Percentiles rank a stretch among this genome's conserved stretches.
Conservation (phyloP, 1,140 invertebrate genomes). For the Nasonia giraulti region DNA sequence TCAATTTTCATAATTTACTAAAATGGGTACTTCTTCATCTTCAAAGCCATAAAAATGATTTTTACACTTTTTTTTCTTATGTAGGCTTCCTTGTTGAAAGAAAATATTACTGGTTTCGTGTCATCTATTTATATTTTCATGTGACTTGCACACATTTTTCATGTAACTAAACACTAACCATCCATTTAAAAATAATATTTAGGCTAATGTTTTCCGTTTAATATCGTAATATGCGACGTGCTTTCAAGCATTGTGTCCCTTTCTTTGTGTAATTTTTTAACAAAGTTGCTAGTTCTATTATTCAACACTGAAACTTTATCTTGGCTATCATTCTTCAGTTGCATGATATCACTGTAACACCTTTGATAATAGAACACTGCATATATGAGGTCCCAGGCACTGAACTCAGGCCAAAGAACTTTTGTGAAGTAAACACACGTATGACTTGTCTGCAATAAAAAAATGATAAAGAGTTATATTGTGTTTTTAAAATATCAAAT, state of each 20-base stretch:
- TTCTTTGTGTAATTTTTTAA: constrained; percentile 62
- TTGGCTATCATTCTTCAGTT: constrained; percentile 55
- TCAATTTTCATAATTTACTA: constrained; percentile 31
- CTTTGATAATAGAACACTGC: constrained; percentile 92
- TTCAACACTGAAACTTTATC: constrained; percentile 53
- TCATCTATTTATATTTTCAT: constrained; percentile 53
- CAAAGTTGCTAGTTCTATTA: constrained; percentile 58
- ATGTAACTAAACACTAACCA: constrained; percentile 27
- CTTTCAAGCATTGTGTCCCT: constrained; percentile 57
- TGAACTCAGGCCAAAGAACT: constrained; percentile 95
- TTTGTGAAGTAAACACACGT: constrained; percentile 86
- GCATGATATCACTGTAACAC: constrained; percentile 65
- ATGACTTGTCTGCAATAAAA: constrained; percentile 76
- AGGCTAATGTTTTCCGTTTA: constrained; percentile 27
- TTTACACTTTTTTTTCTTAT: constrained; percentile 4
- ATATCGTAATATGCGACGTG: constrained; percentile 21
- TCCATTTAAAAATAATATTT: constrained; percentile 45
- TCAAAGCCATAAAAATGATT: constrained; percentile 14
- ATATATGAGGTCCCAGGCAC: constrained; percentile 90
- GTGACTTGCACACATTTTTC: constrained; percentile 17
- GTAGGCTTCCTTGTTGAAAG: constrained; percentile 46
- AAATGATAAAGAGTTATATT: constrained; percentile 27
- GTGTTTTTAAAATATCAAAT: background rate
- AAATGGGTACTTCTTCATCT: constrained; percentile 23
- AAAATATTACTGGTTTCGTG: constrained; percentile 49